A percentile compares a stretch with the other conserved stretches of the same genome.
Evolutionary conservation across 1,140 invertebrate genomes (phyloP).

Genomic region (Caenorhabditis remanei): DNA sequence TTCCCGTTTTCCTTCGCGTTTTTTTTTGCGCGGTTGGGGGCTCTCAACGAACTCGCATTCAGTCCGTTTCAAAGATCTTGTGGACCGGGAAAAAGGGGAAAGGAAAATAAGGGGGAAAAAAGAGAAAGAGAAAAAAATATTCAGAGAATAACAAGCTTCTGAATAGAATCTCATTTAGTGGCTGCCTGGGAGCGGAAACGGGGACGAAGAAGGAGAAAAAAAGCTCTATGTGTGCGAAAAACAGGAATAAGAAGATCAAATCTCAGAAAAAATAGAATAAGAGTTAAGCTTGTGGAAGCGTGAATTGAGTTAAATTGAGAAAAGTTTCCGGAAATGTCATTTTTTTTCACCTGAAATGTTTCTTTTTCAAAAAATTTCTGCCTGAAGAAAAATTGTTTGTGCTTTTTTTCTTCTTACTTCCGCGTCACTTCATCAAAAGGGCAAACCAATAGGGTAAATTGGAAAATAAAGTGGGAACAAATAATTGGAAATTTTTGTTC

Average conservation of each 20-base stretch:
- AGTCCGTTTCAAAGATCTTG: slow-evolving; percentile 49
- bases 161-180: slow-evolving; percentile 49
- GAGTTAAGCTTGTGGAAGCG: not conserved
- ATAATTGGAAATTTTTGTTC: no score
- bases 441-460: no score
- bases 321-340: no score
- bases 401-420: no score
- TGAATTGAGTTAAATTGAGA: not conserved
- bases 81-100: slow-evolving; percentile 47
- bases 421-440: no score
- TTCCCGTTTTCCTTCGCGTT: not conserved
- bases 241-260: slow-evolving; percentile 21
- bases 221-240: not conserved
- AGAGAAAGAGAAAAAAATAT: not conserved
- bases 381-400: no score
- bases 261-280: slow-evolving; percentile 2
- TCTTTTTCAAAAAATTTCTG: not conserved
- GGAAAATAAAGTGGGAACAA: no score
- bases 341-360: no score
- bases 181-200: slow-evolving; percentile 28
- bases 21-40: slow-evolving; percentile 23
- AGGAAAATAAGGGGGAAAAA: not conserved
- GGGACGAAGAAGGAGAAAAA: not conserved
- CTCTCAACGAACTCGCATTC: slow-evolving; percentile 42
- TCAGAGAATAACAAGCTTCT: slow-evolving; percentile 31